Evolutionary conservation across 2,797 vertebrate species (phyloP), one percentile per base, ranked within the genome.

Genomic region (Neostethus bicornis): DNA sequence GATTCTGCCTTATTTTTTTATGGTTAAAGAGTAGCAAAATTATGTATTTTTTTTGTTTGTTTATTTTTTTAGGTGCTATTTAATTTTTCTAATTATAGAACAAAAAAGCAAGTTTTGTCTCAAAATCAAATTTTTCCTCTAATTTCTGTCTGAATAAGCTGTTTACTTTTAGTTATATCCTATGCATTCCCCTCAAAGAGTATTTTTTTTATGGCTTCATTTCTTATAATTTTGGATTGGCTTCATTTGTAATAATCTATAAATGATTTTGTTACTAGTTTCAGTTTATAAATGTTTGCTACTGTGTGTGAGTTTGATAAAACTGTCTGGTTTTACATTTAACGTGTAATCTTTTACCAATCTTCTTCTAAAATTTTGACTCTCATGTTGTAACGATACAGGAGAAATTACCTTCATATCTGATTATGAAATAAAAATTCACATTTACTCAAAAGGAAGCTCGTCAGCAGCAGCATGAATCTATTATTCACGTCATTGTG

Each of bases 401-500:
- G 31, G 42, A 63, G 46, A 53, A 51, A 70, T 51, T 25, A 80
- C 79, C 79, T 78, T 73, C 70, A 69, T 85, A 73, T 82, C 75
- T 70, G 64, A 69, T n/a, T 56, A 69, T 61, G 50, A 58, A 66
- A 60, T 24, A 42, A 78, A 85, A 79, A 83, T 61, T 73, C 46
- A 69, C 61, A 80, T 89, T 86, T 73, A 81, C 44, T 29, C 62
- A 62, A 63, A 85, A 81, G 80, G 79, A 87, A 86, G 84, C 66
- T 17, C 43, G 43, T 70, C 80, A 80, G 82, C 86, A 83, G 83
- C 77, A 52, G 89, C 84, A 86, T 89, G 89, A 86, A 87, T n/a
- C n/a, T n/a, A n/a, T 85, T 88, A 79, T 87, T 80, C 67, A 73
- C 81, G 85, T 83, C 85, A 75, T 88, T 77, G 71, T 80, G 57